Percentiles rank a stretch among this genome's conserved stretches.
These are phyloP conservation scores for Heterodera carotae DNA, from an alignment of 1,140 invertebrate genomes.

Conservation along the genomic window DNA sequence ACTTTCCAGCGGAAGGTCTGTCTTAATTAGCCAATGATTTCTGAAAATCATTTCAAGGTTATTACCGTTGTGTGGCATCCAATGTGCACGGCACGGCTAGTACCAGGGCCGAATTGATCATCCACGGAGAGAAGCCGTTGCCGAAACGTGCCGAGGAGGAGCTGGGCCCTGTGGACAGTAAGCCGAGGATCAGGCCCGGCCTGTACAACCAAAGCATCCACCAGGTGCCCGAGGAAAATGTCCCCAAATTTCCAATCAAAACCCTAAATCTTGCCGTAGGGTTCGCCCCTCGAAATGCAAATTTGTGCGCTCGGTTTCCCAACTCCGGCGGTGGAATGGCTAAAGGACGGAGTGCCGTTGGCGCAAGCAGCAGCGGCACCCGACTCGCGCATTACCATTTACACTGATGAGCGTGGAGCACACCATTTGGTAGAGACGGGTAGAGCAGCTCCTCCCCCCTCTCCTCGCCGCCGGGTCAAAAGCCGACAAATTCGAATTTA, in stretches of 20 bases:
- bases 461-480: no score
- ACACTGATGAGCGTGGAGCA: slow-evolving; percentile 63
- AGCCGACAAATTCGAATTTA: no score
- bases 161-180: slow-evolving; percentile 53
- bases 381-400: slow-evolving; percentile 61
- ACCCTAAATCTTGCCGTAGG: slow-evolving; percentile 1
- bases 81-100: slow-evolving; percentile 64
- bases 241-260: neutral
- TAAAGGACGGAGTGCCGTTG: slow-evolving; percentile 62
- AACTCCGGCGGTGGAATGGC: slow-evolving; percentile 63
- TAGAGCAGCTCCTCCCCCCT: no score
- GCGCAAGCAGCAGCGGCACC: slow-evolving; percentile 49
- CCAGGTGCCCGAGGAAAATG: slow-evolving; percentile 17
- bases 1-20: slow-evolving; percentile 50
- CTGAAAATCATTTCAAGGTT: slow-evolving; percentile 16
- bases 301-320: slow-evolving; percentile 56
- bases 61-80: slow-evolving; percentile 62
- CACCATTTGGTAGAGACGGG: slow-evolving; percentile 56
- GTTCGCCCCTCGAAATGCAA: slow-evolving; percentile 47
- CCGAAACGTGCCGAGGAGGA: slow-evolving; percentile 30
- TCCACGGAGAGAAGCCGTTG: slow-evolving; percentile 50
- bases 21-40: neutral
- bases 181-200: slow-evolving; percentile 63
- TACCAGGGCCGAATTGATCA: slow-evolving; percentile 61
- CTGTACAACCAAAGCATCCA: slow-evolving; percentile 64